Evolutionary conservation across 1,140 invertebrate species (phyloP), one percentile per base, ranked within the genome.

Genomic region (Cyphomyrmex costatus): DNA sequence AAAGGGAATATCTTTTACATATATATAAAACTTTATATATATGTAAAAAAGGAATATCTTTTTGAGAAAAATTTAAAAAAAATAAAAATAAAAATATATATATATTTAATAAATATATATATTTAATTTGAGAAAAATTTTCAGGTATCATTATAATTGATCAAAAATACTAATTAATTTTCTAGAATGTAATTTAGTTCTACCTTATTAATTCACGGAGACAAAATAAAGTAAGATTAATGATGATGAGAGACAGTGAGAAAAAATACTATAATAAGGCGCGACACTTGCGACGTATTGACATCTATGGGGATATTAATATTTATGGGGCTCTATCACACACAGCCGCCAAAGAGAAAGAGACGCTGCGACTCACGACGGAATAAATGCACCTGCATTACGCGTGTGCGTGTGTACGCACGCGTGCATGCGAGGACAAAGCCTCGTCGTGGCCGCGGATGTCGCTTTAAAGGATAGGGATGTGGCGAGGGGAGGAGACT

Each of bases 271-370:
- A 42, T 70, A 86, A 88, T 60, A 58, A 87, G 53, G 21, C 84
- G 60, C 65, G 49, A 73, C 24, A 66, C 33, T 33, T 53, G 66
- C 73, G 63, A 77, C 74, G 36, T 89, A 87, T 90, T 71, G 89
- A 90, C 76, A 77, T 87, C 74, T 77, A 77, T 63, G 70, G 70
- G 19, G 61, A 85, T 86, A 90, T 90, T 90, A 90, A 90, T 90
- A 90, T 90, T 88, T 88, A 90, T 90, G 86, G 82, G 80, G 16
- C 49, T 63, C 74, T 60, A 73, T 65, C 77, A 42, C 7, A 42
- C 7, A 42, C 36, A 79, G 63, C 24, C 60, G 76, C 21, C 27
- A 73, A 76, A 61, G 71, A 46, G 24, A 58, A 46, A 27, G 63
- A 78, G 76, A 53, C 33, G 30, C 56, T 21, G n/a, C 51, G 14